These are phyloP conservation scores for Colossoma macropomum DNA, from an alignment of 2,113 vertebrate species.

Conservation along the genomic window DNA sequence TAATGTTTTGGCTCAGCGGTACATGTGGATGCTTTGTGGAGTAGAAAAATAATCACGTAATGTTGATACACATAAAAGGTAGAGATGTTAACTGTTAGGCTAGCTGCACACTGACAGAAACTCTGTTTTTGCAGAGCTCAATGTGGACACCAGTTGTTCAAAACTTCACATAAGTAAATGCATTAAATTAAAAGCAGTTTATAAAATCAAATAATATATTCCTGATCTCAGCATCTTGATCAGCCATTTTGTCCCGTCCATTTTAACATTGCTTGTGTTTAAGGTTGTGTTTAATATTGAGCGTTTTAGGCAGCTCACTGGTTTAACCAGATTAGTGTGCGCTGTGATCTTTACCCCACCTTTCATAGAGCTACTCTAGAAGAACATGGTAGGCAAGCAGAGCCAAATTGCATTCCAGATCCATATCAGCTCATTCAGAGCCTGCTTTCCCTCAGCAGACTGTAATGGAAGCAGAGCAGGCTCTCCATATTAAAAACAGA, in stretches of 20 bases:
- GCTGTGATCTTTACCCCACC: constrained; percentile 1
- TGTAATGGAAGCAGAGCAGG: constrained; percentile 42
- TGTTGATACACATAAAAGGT: too few species aligned
- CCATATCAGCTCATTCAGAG: constrained; percentile 39
- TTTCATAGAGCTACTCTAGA: constrained; percentile 14
- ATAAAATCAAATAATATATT: not conserved
- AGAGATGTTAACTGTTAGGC: too few species aligned
- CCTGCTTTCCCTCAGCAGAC: constrained; percentile 38
- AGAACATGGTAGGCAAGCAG: constrained; percentile 19
- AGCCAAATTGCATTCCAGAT: constrained; percentile 43
- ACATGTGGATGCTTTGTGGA: too few species aligned
- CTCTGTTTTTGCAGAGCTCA: too few species aligned
- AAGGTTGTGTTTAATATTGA: not conserved
- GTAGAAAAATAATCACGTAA: too few species aligned
- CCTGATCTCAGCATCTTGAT: not conserved
- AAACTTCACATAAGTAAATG: too few species aligned
- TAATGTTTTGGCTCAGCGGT: too few species aligned
- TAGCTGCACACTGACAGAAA: too few species aligned
- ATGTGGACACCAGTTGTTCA: too few species aligned
- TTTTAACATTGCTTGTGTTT: not conserved
- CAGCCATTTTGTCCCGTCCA: not conserved
- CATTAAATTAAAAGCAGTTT: not conserved
- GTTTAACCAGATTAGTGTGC: constrained; percentile 18
- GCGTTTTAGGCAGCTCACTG: not conserved
- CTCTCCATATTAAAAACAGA: constrained; percentile 55